A percentile compares a stretch with the other conserved stretches of the same genome.
Evolutionary conservation across 2,888 invertebrate species (phyloP).

Genomic region (Tenthredo notha): DNA sequence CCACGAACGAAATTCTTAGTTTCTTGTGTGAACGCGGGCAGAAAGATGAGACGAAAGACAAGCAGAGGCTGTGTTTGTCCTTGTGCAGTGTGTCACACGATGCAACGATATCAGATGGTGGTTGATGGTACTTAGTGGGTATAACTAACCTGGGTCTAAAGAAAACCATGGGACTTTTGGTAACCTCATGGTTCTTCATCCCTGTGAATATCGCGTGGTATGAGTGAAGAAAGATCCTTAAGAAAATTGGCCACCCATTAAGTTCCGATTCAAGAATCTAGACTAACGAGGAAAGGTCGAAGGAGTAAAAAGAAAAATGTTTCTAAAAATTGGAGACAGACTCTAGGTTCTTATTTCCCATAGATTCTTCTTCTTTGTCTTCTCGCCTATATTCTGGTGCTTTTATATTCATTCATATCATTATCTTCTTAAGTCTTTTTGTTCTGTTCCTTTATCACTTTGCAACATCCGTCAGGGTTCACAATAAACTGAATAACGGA

Average conservation of each 20-base stretch:
- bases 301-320: neutral
- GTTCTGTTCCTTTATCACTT: conserved; percentile 5
- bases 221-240: conserved; percentile 25
- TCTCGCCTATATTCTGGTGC: neutral
- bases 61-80: conserved; percentile 33
- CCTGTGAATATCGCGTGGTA: neutral
- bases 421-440: neutral
- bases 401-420: neutral
- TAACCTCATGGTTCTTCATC: neutral
- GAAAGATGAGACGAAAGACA: conserved; percentile 55
- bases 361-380: neutral
- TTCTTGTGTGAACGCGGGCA: conserved; percentile 52
- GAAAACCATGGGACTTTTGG: neutral
- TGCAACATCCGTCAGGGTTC: neutral
- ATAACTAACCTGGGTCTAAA: neutral
- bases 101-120: conserved; percentile 26
- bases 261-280: conserved; percentile 55
- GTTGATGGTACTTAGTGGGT: neutral
- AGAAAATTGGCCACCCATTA: conserved; percentile 62
- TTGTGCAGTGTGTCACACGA: conserved; percentile 40
- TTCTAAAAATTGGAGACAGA: neutral
- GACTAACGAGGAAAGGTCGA: conserved; percentile 6
- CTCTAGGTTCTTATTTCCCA: neutral
- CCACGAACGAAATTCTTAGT: conserved; percentile 49
- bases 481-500: conserved; percentile 14